A percentile compares a stretch with the other conserved stretches of the same genome.
These are phyloP conservation scores for Pseudococcus longispinus DNA, from an alignment of 2,888 invertebrate genomes.

Conservation along the genomic window DNA sequence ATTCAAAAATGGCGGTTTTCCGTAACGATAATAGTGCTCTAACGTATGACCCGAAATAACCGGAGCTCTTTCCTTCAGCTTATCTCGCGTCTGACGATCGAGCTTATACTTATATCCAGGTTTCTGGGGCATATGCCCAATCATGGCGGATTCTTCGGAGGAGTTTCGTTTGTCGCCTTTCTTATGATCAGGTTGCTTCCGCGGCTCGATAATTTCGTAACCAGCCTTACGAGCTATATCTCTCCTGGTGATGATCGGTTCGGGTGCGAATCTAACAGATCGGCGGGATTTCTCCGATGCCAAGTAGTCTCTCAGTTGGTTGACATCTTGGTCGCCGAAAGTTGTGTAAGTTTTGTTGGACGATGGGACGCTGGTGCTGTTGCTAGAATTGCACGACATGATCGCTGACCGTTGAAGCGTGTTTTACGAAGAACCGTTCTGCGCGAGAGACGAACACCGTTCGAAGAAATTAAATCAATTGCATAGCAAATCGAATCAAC, in stretches of 20 bases:
- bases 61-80: not conserved
- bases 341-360: not conserved
- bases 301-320: not conserved
- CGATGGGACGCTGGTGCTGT: not conserved
- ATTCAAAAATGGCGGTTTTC: slow-evolving; percentile 40
- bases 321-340: not conserved
- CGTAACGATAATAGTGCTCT: slow-evolving; percentile 45
- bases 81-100: not conserved
- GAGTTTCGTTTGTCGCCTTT: not conserved
- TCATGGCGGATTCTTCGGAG: not conserved
- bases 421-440: not conserved
- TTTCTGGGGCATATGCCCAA: not conserved
- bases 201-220: not conserved
- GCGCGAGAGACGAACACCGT: no score
- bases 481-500: not conserved
- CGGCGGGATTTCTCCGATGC: not conserved
- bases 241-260: no score
- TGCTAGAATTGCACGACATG: not conserved
- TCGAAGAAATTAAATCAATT: not conserved
- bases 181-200: not conserved
- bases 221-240: not conserved
- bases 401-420: not conserved
- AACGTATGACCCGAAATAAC: slow-evolving; percentile 38
- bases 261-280: not conserved
- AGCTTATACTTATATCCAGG: not conserved